Evolutionary conservation across 2,113 vertebrate genomes (phyloP).

Genomic region (Emydura subglobosa): DNA sequence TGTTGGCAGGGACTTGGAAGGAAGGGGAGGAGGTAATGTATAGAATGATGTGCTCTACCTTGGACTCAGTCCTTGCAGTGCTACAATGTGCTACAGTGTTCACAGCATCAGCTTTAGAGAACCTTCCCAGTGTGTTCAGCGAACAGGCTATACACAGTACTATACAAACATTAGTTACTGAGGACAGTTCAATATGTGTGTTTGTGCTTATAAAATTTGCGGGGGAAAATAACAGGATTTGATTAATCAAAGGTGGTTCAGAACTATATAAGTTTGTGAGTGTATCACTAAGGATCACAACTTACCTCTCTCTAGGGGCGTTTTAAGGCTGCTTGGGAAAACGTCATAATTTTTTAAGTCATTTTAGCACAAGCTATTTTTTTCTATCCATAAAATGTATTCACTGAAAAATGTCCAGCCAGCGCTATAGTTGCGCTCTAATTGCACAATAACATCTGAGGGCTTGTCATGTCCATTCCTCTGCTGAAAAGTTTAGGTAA

Average conservation of each 20-base stretch:
- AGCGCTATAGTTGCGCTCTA: rapidly evolving
- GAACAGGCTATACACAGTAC: not conserved
- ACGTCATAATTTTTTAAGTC: not conserved
- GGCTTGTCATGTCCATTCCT: not conserved
- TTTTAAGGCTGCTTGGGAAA: not conserved
- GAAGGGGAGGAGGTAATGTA: not conserved
- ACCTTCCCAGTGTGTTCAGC: not conserved
- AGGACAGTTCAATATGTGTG: not conserved
- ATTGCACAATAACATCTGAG: not conserved
- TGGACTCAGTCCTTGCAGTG: not conserved
- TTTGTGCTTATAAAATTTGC: not conserved
- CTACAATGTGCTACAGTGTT: not conserved
- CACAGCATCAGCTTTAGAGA: not conserved
- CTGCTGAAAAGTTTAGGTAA: not conserved
- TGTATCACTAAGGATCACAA: rapidly evolving
- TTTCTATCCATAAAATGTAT: not conserved
- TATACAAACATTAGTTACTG: not conserved
- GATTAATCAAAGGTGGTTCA: not conserved
- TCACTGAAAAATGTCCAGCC: not conserved
- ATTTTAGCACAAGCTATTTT: not conserved
- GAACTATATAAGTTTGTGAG: not conserved
- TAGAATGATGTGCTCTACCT: not conserved
- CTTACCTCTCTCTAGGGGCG: rapidly evolving
- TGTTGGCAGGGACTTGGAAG: not conserved
- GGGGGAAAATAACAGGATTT: not conserved